A percentile compares a stretch with the other conserved stretches of the same genome.
Conservation (phyloP, 2,797 vertebrate species). For the Crenuchus spilurus region DNA sequence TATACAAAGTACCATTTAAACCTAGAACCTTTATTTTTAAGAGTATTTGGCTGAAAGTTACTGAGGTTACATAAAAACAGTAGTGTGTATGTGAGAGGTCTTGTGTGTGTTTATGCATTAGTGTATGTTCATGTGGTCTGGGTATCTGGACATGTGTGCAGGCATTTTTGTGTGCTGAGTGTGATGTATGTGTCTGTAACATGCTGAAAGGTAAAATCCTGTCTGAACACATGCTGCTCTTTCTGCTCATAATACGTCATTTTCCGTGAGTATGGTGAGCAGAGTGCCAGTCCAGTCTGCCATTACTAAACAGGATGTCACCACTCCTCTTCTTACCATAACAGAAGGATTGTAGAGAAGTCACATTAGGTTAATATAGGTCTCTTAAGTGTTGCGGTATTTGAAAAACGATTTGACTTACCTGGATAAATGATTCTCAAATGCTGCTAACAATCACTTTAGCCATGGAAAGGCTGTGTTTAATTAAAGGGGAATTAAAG, state of each 20-base stretch:
- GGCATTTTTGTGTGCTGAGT: background rate
- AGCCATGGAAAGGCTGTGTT: too few relatives aligned
- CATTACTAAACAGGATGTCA: slow-evolving; percentile 63
- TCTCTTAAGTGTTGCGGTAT: too few relatives aligned
- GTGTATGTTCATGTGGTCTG: background rate
- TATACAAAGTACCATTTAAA: too few relatives aligned
- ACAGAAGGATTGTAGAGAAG: background rate
- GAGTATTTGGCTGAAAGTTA: too few relatives aligned
- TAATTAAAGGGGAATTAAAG: too few relatives aligned
- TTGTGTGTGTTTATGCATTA: background rate
- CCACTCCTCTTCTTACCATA: slow-evolving; percentile 36
- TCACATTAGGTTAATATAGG: too few relatives aligned
- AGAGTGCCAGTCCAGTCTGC: slow-evolving; percentile 20
- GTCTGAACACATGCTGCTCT: slow-evolving; percentile 29
- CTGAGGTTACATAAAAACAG: too few relatives aligned
- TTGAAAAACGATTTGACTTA: too few relatives aligned
- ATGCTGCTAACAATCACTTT: too few relatives aligned
- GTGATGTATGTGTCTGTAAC: slow-evolving; percentile 32
- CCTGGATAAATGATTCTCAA: too few relatives aligned
- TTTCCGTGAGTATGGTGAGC: slow-evolving; percentile 19
- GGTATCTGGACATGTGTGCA: background rate
- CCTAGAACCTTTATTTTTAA: too few relatives aligned
- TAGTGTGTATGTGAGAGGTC: too few relatives aligned
- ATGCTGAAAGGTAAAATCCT: slow-evolving; percentile 11
- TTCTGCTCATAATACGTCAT: slow-evolving; percentile 24